Percentiles rank a stretch among this genome's conserved stretches.
Evolutionary conservation across 2,797 vertebrate species (phyloP).

Genomic region (Sandelia bainsii): DNA sequence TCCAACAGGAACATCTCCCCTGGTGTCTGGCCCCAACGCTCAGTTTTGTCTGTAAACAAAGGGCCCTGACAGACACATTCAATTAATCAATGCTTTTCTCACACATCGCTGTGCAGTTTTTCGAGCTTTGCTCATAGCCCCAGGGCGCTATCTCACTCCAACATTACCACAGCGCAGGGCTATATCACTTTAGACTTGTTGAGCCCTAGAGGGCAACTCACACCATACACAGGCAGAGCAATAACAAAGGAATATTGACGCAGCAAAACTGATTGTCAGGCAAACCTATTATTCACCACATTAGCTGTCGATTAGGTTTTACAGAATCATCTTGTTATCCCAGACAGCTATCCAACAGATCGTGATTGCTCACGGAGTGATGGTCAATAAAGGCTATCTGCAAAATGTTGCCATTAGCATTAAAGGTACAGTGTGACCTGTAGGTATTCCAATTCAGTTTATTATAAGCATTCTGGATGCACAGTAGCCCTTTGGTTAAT

Average conservation of each 20-base stretch:
- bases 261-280: slow-evolving; percentile 26
- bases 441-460: slow-evolving; percentile 28
- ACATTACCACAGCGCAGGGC: slow-evolving; percentile 3
- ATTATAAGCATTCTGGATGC: slow-evolving; percentile 61
- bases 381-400: slow-evolving; percentile 26
- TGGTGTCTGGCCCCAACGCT: slow-evolving; percentile 64
- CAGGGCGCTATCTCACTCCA: slow-evolving; percentile 19
- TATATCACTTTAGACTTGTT: slow-evolving; percentile 23
- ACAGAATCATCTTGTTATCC: slow-evolving; percentile 12
- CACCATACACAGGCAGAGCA: not conserved
- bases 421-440: slow-evolving; percentile 25
- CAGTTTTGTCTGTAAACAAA: slow-evolving; percentile 70
- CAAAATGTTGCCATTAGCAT: slow-evolving; percentile 21
- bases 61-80: slow-evolving; percentile 44
- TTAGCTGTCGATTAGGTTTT: slow-evolving; percentile 20
- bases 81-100: slow-evolving; percentile 68
- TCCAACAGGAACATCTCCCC: slow-evolving; percentile 54
- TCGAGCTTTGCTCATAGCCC: slow-evolving; percentile 5
- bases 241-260: slow-evolving; percentile 32
- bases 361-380: slow-evolving; percentile 11
- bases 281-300: slow-evolving; percentile 15
- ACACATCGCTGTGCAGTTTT: slow-evolving; percentile 44
- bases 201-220: slow-evolving; percentile 30
- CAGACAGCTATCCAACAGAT: slow-evolving; percentile 14
- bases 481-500: slow-evolving; percentile 52